Conservation (phyloP, 1,140 invertebrate species). For the Mylabris phalerata region DNA sequence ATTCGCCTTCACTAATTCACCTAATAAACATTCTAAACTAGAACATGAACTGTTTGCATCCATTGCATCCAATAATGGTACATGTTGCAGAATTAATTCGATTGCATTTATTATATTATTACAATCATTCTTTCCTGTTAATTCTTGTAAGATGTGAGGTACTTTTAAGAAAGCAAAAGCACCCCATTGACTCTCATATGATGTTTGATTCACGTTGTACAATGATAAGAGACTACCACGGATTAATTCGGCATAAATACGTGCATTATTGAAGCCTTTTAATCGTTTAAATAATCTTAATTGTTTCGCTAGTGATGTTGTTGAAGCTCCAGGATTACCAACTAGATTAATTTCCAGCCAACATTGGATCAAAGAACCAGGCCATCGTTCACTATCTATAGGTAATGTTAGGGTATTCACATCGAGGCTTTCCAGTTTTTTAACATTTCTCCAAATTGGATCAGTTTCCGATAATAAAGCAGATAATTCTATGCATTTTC, state of each 20-base stretch:
- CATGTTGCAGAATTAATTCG: slow-evolving; percentile 72
- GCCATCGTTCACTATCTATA: slow-evolving; percentile 54
- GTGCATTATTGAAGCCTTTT: slow-evolving; percentile 55
- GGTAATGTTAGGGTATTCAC: slow-evolving; percentile 53
- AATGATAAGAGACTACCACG: slow-evolving; percentile 83
- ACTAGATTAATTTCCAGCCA: slow-evolving; percentile 61
- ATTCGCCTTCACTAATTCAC: slow-evolving; percentile 71
- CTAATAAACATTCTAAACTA: slow-evolving; percentile 73
- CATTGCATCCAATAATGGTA: slow-evolving; percentile 78
- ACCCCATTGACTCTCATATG: slow-evolving; percentile 80
- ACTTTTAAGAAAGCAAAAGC: slow-evolving; percentile 90
- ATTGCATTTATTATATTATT: slow-evolving; percentile 63
- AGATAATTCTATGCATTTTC: slow-evolving; percentile 68
- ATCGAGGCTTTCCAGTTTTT: slow-evolving; percentile 53
- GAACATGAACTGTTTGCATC: slow-evolving; percentile 85
- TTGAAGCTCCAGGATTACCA: slow-evolving; percentile 68
- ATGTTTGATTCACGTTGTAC: slow-evolving; percentile 66
- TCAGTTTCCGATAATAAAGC: slow-evolving; percentile 45
- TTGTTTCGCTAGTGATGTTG: slow-evolving; percentile 70
- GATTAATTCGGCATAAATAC: slow-evolving; percentile 83
- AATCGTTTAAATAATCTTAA: slow-evolving; percentile 75
- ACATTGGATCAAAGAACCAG: slow-evolving; percentile 69
- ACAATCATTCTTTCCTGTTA: slow-evolving; percentile 49
- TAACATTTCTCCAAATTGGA: slow-evolving; percentile 44
- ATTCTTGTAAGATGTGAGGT: slow-evolving; percentile 67